Percentiles rank a stretch among this genome's conserved stretches.
Conservation (phyloP, 2,797 vertebrate genomes). For the Uromys caudimaculatus region DNA sequence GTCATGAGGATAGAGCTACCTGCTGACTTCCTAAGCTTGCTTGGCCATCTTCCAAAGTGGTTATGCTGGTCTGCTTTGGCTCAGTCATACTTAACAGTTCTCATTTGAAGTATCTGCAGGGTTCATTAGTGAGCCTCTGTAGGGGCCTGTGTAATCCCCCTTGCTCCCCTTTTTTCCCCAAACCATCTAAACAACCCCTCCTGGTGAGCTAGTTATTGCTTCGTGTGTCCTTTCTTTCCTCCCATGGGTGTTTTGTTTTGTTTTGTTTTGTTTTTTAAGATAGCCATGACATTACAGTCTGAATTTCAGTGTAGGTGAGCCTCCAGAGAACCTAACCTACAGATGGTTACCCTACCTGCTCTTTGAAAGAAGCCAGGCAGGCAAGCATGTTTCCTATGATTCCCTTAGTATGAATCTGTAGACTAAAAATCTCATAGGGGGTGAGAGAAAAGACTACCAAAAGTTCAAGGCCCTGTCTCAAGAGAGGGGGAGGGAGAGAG, state of each 20-base stretch:
- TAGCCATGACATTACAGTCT: constrained; percentile 91
- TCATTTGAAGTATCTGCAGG: neutral
- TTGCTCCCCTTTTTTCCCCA: neutral
- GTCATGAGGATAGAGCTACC: neutral
- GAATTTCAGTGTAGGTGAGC: constrained; percentile 90
- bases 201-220: neutral
- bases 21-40: neutral
- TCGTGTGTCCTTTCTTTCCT: neutral
- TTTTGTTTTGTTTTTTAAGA: neutral
- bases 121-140: neutral
- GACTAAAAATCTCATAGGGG: neutral
- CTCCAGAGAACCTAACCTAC: neutral
- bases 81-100: neutral
- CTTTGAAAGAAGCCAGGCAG: neutral
- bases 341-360: neutral
- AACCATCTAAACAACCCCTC: neutral
- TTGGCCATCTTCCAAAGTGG: neutral
- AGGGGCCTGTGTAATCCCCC: neutral
- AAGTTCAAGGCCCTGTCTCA: neutral
- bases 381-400: neutral
- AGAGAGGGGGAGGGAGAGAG: neutral
- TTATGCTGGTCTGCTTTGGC: neutral
- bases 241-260: neutral
- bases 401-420: neutral
- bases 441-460: neutral